Base-by-base conservation (phyloP, 2,888 invertebrate genomes). In the Nysson spinosus region DNA sequence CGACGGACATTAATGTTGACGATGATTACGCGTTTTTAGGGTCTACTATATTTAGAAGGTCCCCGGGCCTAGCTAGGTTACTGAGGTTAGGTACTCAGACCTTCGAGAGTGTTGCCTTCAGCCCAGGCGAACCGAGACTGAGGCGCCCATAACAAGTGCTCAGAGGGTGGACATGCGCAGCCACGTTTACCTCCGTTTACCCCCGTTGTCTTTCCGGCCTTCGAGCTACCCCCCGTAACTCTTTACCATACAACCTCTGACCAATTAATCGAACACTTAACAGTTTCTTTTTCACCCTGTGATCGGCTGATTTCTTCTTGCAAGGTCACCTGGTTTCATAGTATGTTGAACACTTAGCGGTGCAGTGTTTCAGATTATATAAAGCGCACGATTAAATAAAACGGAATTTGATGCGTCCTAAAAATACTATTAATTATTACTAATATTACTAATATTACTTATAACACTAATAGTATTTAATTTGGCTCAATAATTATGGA, bases 91-190 rank as follows among this genome's bases (percentile, higher is more conserved):
- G 63, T 44, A 40, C 40, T 35, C 68, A n/a, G n/a, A n/a, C 6
- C 11, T 77, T 56, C 64, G 65, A 42, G 56, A 67, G 77, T 83
- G 79, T 78, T 83, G 82, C 82, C 79, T 78, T 79, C 70, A 81
- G 83, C 85, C 85, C 85, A 84, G 85, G 81, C 84, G 79, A 85
- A 82, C 83, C 83, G 83, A 83, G 81, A 85, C 85, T 85, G 83
- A 81, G 77, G 75, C 79, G 67, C 76, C 82, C 78, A 77, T 79
- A 82, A 82, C 81, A 83, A 83, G 80, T 78, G 69, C 71, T 76
- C 68, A 68, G 56, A 76, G 70, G 72, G 60, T 52, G 78, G 81
- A 77, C 77, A 66, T 61, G 70, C 74, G 77, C 78, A 62, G 55
- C 64, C 60, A 46, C 69, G 24, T 4, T 54, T 42, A 32, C 32